Evolutionary conservation across 2,113 vertebrate species (phyloP).

Genomic region (Setophaga kirtlandii): DNA sequence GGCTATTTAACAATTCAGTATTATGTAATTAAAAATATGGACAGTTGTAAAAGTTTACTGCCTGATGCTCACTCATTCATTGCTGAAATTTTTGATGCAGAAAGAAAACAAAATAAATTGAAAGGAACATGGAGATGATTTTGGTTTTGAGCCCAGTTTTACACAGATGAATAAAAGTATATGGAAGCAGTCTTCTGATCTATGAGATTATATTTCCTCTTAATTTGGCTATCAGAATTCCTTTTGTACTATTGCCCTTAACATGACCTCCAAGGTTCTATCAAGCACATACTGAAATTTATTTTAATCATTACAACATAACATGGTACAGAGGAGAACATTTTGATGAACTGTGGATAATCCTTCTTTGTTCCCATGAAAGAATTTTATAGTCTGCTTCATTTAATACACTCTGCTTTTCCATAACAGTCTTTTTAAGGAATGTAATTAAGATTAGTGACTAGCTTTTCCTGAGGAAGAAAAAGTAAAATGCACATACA

Average conservation of each 20-base stretch:
- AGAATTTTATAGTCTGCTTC: constrained; percentile 14
- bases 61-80: not conserved
- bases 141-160: not conserved
- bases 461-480: not conserved
- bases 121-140: not conserved
- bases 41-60: not conserved
- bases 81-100: not conserved
- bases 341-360: constrained; percentile 11
- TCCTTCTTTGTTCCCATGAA: constrained; percentile 12
- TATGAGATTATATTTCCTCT: not conserved
- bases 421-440: constrained; percentile 12
- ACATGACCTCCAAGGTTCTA: not conserved
- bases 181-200: not conserved
- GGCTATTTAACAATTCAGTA: not conserved
- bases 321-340: not conserved
- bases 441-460: constrained; percentile 54
- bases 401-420: constrained; percentile 43
- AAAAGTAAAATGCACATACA: constrained; percentile 29
- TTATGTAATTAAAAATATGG: not conserved
- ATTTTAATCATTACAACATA: constrained; percentile 7
- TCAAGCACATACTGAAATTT: not conserved
- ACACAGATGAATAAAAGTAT: not conserved
- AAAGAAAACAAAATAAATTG: not conserved
- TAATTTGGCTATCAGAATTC: not conserved
- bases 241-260: constrained; percentile 8